Evolutionary conservation across 1,140 invertebrate species (phyloP).

Genomic region (Solenopsis invicta): DNA sequence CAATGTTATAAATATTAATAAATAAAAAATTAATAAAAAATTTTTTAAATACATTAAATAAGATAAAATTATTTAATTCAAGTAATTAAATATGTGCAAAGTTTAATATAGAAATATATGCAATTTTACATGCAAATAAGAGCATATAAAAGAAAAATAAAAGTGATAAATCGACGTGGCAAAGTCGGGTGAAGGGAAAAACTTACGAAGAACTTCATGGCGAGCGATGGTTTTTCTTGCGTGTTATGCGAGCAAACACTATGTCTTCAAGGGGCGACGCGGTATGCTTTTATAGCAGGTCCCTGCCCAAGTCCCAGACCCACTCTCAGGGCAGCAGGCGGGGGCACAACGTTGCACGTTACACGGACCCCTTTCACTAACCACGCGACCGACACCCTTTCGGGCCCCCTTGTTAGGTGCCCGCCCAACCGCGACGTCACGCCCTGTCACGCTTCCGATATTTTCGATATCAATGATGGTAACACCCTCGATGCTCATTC

Average conservation of each 20-base stretch:
- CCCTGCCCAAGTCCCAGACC: slow-evolving; percentile 81
- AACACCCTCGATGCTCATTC: not conserved
- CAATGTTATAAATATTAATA: not conserved
- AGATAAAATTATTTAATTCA: not conserved
- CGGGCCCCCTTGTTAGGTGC: slow-evolving; percentile 73
- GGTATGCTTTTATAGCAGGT: slow-evolving; percentile 86
- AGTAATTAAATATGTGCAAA: not conserved
- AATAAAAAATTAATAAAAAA: not conserved
- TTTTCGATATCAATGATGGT: slow-evolving; percentile 31
- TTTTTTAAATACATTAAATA: not conserved
- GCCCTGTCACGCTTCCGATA: slow-evolving; percentile 46
- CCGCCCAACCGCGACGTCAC: slow-evolving; percentile 51
- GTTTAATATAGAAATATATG: not conserved
- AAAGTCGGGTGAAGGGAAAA: not conserved
- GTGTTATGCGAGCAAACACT: slow-evolving; percentile 82
- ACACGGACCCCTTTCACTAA: slow-evolving; percentile 82
- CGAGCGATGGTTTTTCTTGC: slow-evolving; percentile 80
- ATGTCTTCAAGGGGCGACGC: slow-evolving; percentile 79
- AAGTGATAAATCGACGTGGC: not conserved
- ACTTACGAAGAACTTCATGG: slow-evolving; percentile 85
- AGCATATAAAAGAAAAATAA: not conserved
- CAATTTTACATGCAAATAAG: not conserved
- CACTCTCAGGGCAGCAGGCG: slow-evolving; percentile 77
- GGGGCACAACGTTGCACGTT: slow-evolving; percentile 74
- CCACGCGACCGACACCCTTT: slow-evolving; percentile 74